Evolutionary conservation across 1,140 invertebrate species (phyloP), one percentile per base, ranked within the genome.

Genomic region (Apocrypta bakeri): DNA sequence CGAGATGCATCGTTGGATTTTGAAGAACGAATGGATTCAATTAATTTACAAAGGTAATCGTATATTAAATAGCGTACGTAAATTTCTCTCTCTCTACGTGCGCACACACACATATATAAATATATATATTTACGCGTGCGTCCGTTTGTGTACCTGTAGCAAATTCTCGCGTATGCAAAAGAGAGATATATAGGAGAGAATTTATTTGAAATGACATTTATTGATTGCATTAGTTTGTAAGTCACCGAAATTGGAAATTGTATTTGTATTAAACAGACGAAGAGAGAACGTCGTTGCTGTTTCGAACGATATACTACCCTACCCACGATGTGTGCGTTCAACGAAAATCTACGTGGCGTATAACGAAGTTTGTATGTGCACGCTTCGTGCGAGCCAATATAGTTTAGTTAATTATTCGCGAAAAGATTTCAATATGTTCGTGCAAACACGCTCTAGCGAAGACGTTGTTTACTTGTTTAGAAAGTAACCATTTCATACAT

Each of bases 241-340:
- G 29, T 61, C 61, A 76, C 29, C 48, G 33, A 64, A 64, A 77
- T 63, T 75, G 73, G 48, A 75, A 75, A 75, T 40, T 25, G 56
- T 61, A 75, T 75, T 75, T 21, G 48, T 75, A 75, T 75, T 61
- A 9, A n/a, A 33, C 29, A 64, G 40, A 37, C 74, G 24, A 64
- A 64, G 48, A 0, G 48, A 21, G 21, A 56, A 56, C 27, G 7
- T 24, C 14, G 56, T 56, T 17, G 21, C 48, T 21, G 14, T 7
- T 56, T 17, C 21, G n/a, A 56, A 6, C 21, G 48, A 56, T 56
- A 48, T 37, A 9, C 33, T 4, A 37, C 33, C 9, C 33, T 37
- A 37, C 9, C 24, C 56, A 76, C 14, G 48, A n/a, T 7, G 11
- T 11, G 14, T n/a, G n/a, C n/a, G n/a, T n/a, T n/a, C n/a, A n/a